Percentiles rank a stretch among this genome's conserved stretches.
Evolutionary conservation across 2,888 invertebrate species (phyloP).

Genomic region (Tenthredo mesomela): DNA sequence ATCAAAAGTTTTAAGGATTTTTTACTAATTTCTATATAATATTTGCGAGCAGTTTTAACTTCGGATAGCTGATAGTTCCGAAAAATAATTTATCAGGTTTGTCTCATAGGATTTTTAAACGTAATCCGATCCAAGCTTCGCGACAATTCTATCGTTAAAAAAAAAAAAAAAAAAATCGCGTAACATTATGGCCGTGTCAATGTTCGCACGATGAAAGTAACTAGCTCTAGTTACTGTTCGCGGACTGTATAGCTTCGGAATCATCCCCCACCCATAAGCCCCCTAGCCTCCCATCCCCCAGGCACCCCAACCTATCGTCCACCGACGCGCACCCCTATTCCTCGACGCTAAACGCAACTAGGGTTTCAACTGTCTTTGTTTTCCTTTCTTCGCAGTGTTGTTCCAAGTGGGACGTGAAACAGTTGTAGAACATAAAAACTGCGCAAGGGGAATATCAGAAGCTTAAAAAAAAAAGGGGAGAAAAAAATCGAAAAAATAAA

Average conservation of each 20-base stretch:
- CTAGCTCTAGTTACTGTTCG: conserved; percentile 46
- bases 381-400: conserved; percentile 77
- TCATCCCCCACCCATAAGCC: conserved; percentile 43
- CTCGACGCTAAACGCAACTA: conserved; percentile 74
- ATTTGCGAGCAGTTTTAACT: background rate
- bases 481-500: background rate
- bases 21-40: background rate
- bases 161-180: too few relatives aligned
- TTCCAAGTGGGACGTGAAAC: conserved; percentile 67
- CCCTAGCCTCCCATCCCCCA: conserved; percentile 61
- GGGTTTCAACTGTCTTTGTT: conserved; percentile 76
- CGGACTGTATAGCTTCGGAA: conserved; percentile 38
- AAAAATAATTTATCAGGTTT: background rate
- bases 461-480: background rate
- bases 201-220: conserved; percentile 34
- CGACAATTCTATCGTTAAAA: background rate
- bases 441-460: background rate
- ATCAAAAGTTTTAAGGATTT: background rate
- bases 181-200: conserved; percentile 30
- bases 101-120: background rate
- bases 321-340: conserved; percentile 61
- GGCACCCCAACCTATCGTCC: conserved; percentile 66
- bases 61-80: background rate
- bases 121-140: background rate
- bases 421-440: conserved; percentile 57